A percentile compares a stretch with the other conserved stretches of the same genome.
These are phyloP conservation scores for Dysidea cf. avara DNA, from an alignment of 37 sponge, comb jelly and placozoan genomes.

Conservation along the genomic window DNA sequence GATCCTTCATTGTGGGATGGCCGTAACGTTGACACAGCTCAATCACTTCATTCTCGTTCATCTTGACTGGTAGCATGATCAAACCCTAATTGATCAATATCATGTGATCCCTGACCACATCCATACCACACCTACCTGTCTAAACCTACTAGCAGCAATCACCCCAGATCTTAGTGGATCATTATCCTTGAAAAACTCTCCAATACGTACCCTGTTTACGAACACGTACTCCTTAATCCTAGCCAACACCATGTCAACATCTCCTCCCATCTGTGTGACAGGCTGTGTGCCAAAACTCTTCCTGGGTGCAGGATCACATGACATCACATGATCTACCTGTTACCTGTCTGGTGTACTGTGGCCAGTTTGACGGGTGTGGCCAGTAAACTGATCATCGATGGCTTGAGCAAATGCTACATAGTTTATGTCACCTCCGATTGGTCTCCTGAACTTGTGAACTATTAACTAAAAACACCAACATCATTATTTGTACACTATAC, in stretches of 20 bases:
- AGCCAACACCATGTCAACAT: conserved; percentile 49
- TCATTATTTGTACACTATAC: background rate
- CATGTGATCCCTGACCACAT: too few relatives aligned
- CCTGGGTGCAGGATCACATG: too few relatives aligned
- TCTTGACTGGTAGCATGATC: too few relatives aligned
- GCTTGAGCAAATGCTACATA: conserved; percentile 88
- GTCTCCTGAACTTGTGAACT: conserved; percentile 70
- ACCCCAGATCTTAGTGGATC: conserved; percentile 82
- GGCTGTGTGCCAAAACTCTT: too few relatives aligned
- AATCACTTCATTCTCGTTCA: conserved; percentile 57
- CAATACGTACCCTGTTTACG: conserved; percentile 63
- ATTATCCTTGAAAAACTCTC: conserved; percentile 88
- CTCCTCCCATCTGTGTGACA: too few relatives aligned
- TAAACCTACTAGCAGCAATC: conserved; percentile 70
- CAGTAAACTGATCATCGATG: conserved; percentile 75
- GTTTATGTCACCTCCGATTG: conserved; percentile 76
- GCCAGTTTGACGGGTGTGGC: too few relatives aligned
- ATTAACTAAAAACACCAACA: conserved; percentile 55
- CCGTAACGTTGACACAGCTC: conserved; percentile 59
- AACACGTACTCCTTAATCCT: conserved; percentile 59
- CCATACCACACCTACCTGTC: conserved; percentile 58
- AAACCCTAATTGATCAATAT: too few relatives aligned
- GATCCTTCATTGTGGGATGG: conserved; percentile 49
- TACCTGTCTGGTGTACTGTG: too few relatives aligned
- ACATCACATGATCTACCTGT: too few relatives aligned